Conservation (phyloP, 2,797 vertebrate genomes). For the Spheniscus humboldti region DNA sequence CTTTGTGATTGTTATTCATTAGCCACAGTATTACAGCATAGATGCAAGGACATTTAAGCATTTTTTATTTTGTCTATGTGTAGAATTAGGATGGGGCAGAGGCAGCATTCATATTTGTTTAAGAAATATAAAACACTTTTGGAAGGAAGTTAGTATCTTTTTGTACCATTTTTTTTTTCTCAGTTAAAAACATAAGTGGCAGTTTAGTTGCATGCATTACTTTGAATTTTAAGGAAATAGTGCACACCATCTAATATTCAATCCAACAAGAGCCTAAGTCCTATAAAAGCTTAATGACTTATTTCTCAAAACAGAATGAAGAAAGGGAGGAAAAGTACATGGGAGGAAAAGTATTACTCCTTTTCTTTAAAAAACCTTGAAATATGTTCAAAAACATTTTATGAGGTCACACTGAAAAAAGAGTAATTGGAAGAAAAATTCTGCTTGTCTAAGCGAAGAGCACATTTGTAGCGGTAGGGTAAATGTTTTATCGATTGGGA, state of each 20-base stretch:
- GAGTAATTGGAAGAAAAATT: conserved; percentile 85
- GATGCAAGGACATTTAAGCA: neutral
- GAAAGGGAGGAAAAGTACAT: conserved; percentile 10
- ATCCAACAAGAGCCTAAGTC: neutral
- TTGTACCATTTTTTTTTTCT: neutral
- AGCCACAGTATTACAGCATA: neutral
- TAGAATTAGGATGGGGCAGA: fast-evolving
- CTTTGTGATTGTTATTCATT: conserved; percentile 36
- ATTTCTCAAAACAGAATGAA: conserved; percentile 42
- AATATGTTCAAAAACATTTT: conserved; percentile 78
- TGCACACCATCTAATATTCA: neutral
- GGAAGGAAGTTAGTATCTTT: neutral
- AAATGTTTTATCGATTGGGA: conserved; percentile 87
- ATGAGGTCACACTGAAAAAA: conserved; percentile 78
- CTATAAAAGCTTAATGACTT: conserved; percentile 29
- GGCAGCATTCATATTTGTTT: neutral
- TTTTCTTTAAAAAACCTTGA: conserved; percentile 64
- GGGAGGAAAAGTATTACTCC: conserved; percentile 35
- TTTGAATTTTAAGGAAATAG: conserved; percentile 15
- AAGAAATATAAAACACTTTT: neutral
- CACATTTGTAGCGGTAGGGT: conserved; percentile 81
- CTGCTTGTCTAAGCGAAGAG: conserved; percentile 82
- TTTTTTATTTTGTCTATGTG: neutral
- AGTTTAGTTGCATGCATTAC: neutral
- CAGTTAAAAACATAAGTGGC: neutral